These are phyloP conservation scores for Zootermopsis nevadensis DNA, from an alignment of 2,888 invertebrate genomes.

Conservation along the genomic window DNA sequence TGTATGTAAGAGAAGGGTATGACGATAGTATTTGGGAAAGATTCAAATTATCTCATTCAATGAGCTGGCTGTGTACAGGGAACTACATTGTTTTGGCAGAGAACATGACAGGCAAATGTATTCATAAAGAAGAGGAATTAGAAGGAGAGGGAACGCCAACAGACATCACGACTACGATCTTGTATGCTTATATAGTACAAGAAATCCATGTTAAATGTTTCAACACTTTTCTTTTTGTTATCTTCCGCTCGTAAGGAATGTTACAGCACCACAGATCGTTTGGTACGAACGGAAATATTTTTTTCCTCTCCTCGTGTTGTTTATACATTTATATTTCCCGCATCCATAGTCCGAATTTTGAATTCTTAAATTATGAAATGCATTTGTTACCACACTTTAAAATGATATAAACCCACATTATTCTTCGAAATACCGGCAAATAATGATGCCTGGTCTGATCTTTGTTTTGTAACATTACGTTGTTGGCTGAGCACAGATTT, in stretches of 20 bases:
- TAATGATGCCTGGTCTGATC: too few relatives aligned
- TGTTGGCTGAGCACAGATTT: too few relatives aligned
- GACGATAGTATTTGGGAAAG: background rate
- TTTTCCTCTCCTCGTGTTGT: background rate
- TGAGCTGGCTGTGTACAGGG: background rate
- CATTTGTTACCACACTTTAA: background rate
- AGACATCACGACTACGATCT: slow-evolving; percentile 14
- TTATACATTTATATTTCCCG: background rate
- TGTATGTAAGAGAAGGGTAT: background rate
- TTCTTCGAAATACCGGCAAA: too few relatives aligned
- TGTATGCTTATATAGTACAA: background rate
- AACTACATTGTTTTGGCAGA: background rate
- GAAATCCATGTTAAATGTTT: slow-evolving; percentile 21
- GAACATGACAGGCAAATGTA: background rate
- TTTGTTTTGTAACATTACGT: too few relatives aligned
- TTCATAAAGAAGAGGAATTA: background rate
- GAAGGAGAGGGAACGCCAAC: background rate
- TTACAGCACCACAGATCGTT: background rate
- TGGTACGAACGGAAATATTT: background rate
- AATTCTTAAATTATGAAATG: background rate
- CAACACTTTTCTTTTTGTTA: background rate
- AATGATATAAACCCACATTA: background rate
- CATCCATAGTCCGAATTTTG: background rate
- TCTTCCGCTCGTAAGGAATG: background rate
- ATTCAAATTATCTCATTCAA: slow-evolving; percentile 17